Evolutionary conservation across 2,113 vertebrate genomes (phyloP), one percentile per base, ranked within the genome.

Genomic region (Protobothrops flavoviridis): DNA sequence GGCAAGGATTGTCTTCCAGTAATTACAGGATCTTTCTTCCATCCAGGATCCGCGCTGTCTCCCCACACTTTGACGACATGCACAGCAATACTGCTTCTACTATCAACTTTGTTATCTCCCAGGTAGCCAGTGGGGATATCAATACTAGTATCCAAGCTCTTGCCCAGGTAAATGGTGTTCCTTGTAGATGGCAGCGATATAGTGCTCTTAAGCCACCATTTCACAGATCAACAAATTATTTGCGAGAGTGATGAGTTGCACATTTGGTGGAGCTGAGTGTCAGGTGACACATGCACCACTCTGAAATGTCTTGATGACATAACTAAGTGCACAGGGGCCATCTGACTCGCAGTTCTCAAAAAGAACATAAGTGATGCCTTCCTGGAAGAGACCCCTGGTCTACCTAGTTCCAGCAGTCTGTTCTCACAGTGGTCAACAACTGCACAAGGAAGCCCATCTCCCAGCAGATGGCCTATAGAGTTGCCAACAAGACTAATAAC

Each of bases 31-130:
- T 2, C 23, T 93, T 97, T 98, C 93, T 88, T 92, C 94, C 17
- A 2, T 93, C 87, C 93, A 99, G 99, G 97, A 99, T 99, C 90
- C 98, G 98, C 69, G 96, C 99, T 0, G 98, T 99, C 50, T 99
- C 99, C 17, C 99, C 99, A 0, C 99, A 99, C 94, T 99, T 98
- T 0, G 99, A 99, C 94, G 99, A 99, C 88, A 98, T 99, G 96
- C 99, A 99, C 97, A 99, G 99, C 97, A 99, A 98, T 96, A 99
- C 98, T 8, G 98, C 99, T 94, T 99, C 99, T 97, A 99, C 99
- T 90, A 99, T 99, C 97, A 99, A 99, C 97, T 99, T 99, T 56
- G 99, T 99, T 90, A 99, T 99, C 97, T 99, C 99, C 48, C 99
- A 99, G 97, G 99, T 99, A 94, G 99, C 99, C 87, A 99, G 99